Base-by-base conservation (phyloP, 2,888 invertebrate species). In the Bombyx huttoni region DNA sequence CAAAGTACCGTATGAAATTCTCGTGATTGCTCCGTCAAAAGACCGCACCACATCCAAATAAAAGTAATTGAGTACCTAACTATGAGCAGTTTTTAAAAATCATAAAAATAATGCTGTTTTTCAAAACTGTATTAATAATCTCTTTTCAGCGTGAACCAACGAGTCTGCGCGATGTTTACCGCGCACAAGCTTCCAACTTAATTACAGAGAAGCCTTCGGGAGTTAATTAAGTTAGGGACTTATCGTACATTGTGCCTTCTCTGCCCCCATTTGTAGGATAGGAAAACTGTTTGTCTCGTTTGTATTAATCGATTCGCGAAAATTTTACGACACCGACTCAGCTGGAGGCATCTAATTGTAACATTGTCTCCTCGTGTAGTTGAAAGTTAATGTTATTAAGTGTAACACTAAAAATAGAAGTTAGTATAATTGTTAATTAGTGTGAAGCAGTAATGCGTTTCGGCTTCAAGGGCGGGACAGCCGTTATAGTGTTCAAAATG, bases 181-280 rank as follows among this genome's bases (percentile, higher is more conserved):
- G 48, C 33, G 48, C 49, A 49, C 60, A 67, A 63, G 61, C 59
- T 62, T 62, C 64, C 51, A 63, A 69, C 62, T 69, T 70, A 67
- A 70, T 70, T 67, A 68, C 60, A 58, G 61, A 59, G 53, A 62
- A 60, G 55, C 67, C 65, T 65, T 61, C 56, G 54, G 57, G 59
- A 62, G 61, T 65, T 69, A 70, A 70, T 69, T 66, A 68, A 68
- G 63, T 70, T 68, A 61, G 59, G 57, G 64, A 64, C 60, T 68
- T 69, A 66, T 68, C 65, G 64, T 57, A 51, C 53, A 56, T 62
- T 60, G 60, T 61, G 61, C 61, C 54, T 56, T 55, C 53, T 61
- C 46, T 49, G 55, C 57, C 52, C 54, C 55, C 59, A 60, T 56
- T 57, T 46, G 55, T 61, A 58, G 55, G 54, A 52, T 53, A 54